Evolutionary conservation across 2,888 invertebrate species (phyloP).

Genomic region (Conus canariensis): DNA sequence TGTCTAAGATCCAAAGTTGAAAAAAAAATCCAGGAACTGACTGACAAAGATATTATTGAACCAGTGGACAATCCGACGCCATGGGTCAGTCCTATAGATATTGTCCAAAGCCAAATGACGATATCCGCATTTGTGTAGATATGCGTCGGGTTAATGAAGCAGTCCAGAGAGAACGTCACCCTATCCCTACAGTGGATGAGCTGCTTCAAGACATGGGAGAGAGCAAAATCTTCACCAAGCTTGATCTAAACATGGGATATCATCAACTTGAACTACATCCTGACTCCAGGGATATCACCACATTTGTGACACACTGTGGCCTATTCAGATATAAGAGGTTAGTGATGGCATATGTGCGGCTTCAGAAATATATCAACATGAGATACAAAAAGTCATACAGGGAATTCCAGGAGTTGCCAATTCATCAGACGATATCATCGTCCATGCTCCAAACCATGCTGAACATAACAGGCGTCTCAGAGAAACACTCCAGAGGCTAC

Average conservation of each 20-base stretch:
- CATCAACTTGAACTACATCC: too few relatives aligned
- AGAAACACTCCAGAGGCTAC: neutral
- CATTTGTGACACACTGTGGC: neutral
- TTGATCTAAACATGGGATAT: too few relatives aligned
- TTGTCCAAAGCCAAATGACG: constrained; percentile 28
- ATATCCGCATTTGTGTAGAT: neutral
- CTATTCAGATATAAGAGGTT: neutral
- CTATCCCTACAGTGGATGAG: neutral
- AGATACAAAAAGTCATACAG: neutral
- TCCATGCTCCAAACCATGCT: neutral
- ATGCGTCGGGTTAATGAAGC: neutral
- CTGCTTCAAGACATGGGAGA: neutral
- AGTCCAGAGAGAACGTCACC: neutral
- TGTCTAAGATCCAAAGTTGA: neutral
- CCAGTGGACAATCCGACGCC: neutral
- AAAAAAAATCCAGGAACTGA: neutral
- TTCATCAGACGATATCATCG: neutral
- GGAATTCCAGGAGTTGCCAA: neutral
- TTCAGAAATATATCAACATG: neutral
- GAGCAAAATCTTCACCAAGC: too few relatives aligned
- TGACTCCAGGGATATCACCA: neutral
- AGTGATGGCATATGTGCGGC: neutral
- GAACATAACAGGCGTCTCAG: neutral
- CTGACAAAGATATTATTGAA: constrained; percentile 3
- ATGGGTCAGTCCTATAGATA: neutral